Base-by-base conservation (phyloP, 2,888 invertebrate species). In the Noctua pronuba region DNA sequence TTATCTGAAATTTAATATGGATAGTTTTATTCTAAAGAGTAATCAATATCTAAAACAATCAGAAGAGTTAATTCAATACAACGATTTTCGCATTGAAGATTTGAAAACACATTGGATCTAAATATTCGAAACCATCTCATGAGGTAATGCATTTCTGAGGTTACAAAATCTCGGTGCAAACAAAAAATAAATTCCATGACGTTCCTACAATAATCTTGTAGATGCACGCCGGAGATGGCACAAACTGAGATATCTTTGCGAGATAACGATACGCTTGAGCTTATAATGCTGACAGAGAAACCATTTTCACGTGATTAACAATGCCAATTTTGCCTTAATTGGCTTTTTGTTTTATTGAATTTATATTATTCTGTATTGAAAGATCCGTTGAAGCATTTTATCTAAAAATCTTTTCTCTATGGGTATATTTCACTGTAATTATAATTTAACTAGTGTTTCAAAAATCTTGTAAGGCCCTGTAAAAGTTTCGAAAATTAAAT, bases 241-340 rank as follows among this genome's bases (percentile, higher is more conserved):
- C 46, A 73, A 46, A 80, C 38, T 74, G 73, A 80, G 83, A 83
- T 80, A 84, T 85, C 69, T 88, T 80, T 31, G 71, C 74, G 24
- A 88, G 89, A 90, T 88, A 86, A 86, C 88, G 83, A 90, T 88
- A 87, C 86, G 82, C 83, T 76, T 84, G 75, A 44, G 79, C 74
- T 82, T 80, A 74, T 75, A 77, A 75, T 62, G 75, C 72, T 80
- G 75, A 84, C 81, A 84, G 86, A 86, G 84, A 88, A 88, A 88
- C 87, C 82, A 87, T 86, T 88, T 88, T 89, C 88, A 88, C 87
- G 86, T 89, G 88, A 89, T 70, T 71, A 78, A 69, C 64, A 79
- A 76, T 75, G 58, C 11, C 49, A 75, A 74, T 73, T 58, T 77
- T 73, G 13, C 68, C 49, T 38, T 67, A 77, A 67, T 82, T 82